A percentile compares a stretch with the other conserved stretches of the same genome.
Evolutionary conservation across 2,113 vertebrate genomes (phyloP).

Genomic region (Bungarus multicinctus): DNA sequence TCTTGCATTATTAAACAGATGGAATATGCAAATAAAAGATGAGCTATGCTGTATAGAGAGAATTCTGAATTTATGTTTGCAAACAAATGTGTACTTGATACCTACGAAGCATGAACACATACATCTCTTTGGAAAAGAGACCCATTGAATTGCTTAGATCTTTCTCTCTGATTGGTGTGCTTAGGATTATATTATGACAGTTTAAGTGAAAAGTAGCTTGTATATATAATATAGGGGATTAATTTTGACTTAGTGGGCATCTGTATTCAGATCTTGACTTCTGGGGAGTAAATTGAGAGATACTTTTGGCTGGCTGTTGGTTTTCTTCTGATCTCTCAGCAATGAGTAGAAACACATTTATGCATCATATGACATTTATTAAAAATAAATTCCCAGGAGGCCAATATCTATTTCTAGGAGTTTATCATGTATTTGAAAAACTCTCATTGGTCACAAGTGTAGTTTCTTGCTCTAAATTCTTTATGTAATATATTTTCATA

Average conservation of each 20-base stretch:
- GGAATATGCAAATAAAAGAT: neutral
- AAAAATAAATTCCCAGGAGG: neutral
- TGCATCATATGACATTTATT: neutral
- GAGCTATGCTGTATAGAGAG: neutral
- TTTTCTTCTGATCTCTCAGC: neutral
- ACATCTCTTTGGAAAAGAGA: neutral
- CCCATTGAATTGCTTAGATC: no score
- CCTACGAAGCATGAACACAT: neutral
- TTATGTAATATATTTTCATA: neutral
- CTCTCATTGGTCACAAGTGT: neutral
- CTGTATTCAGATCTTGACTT: slow-evolving; percentile 33
- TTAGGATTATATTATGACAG: slow-evolving; percentile 41
- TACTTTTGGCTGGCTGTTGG: neutral
- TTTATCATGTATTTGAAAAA: neutral
- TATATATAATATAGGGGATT: slow-evolving; percentile 44
- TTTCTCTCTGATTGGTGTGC: neutral
- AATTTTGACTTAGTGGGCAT: slow-evolving; percentile 14
- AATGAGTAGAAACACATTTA: neutral
- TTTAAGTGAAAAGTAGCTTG: slow-evolving; percentile 47
- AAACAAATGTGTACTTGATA: neutral
- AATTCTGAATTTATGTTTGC: neutral
- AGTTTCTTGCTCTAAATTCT: neutral
- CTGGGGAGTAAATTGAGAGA: neutral
- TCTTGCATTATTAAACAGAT: neutral
- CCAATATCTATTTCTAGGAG: neutral